A percentile compares a stretch with the other conserved stretches of the same genome.
These are phyloP conservation scores for Euleptes europaea DNA, from an alignment of 2,113 vertebrate species.

Conservation along the genomic window DNA sequence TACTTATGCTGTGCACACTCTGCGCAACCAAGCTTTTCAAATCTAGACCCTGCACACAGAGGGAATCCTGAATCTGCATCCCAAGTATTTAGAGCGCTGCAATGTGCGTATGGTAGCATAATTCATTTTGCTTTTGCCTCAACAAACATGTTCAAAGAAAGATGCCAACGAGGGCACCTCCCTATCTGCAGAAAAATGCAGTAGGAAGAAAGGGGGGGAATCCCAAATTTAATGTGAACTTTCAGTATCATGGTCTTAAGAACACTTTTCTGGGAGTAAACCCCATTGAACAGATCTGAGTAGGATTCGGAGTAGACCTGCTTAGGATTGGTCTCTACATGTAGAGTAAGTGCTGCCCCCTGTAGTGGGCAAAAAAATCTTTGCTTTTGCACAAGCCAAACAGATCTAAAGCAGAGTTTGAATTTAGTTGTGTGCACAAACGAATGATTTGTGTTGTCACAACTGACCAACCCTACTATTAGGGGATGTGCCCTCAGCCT, in stretches of 20 bases:
- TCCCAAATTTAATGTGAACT: not conserved
- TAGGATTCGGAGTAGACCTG: too few relatives aligned
- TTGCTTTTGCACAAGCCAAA: not conserved
- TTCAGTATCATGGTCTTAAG: not conserved
- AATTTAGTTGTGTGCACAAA: not conserved
- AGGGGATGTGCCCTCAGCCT: not conserved
- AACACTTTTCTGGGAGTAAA: too few relatives aligned
- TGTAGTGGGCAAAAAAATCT: not conserved
- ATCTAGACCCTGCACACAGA: not conserved
- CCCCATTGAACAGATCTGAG: too few relatives aligned
- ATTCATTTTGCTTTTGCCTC: not conserved
- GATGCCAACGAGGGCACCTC: not conserved
- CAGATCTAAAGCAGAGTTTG: not conserved
- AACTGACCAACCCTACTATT: not conserved
- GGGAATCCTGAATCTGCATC: not conserved
- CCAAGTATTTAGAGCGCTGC: not conserved
- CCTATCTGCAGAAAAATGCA: not conserved
- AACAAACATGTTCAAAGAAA: not conserved
- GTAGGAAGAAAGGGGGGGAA: not conserved
- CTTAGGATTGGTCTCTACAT: not conserved
- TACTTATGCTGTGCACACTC: not conserved
- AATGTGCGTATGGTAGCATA: not conserved
- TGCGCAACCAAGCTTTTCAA: not conserved
- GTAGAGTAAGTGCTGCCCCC: not conserved
- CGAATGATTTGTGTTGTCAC: not conserved